These are phyloP conservation scores for Corythornis madagascariensis DNA, from an alignment of 2,113 vertebrate genomes.

Conservation along the genomic window DNA sequence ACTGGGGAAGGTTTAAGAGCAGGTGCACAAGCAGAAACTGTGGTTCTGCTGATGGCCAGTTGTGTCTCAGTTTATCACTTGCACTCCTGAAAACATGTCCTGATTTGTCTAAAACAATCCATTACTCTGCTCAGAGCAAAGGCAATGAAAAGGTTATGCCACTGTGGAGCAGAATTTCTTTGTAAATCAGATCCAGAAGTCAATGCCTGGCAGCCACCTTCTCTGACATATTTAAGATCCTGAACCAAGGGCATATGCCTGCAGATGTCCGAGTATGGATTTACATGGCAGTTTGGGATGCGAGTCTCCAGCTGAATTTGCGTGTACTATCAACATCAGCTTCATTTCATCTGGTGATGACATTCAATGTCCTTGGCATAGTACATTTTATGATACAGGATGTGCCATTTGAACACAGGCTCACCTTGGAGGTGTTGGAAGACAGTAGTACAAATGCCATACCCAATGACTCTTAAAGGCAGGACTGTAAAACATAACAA, in stretches of 20 bases:
- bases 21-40: background rate
- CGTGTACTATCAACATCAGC: background rate
- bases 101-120: slow-evolving; percentile 37
- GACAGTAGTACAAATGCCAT: background rate
- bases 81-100: background rate
- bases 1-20: background rate
- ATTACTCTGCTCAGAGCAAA: slow-evolving; percentile 26
- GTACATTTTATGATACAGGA: background rate
- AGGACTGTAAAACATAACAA: background rate
- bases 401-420: background rate
- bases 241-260: background rate
- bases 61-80: slow-evolving; percentile 26
- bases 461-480: background rate
- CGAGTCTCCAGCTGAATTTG: background rate
- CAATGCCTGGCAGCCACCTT: background rate
- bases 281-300: slow-evolving; percentile 16
- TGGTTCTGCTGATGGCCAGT: background rate
- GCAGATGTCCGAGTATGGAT: slow-evolving; percentile 1
- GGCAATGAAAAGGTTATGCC: slow-evolving; percentile 51
- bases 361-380: background rate
- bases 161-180: background rate
- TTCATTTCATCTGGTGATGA: background rate
- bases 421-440: background rate
- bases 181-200: slow-evolving; percentile 43
- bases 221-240: background rate